Conservation (phyloP, 2,888 invertebrate genomes). For the Phengaris arion region DNA sequence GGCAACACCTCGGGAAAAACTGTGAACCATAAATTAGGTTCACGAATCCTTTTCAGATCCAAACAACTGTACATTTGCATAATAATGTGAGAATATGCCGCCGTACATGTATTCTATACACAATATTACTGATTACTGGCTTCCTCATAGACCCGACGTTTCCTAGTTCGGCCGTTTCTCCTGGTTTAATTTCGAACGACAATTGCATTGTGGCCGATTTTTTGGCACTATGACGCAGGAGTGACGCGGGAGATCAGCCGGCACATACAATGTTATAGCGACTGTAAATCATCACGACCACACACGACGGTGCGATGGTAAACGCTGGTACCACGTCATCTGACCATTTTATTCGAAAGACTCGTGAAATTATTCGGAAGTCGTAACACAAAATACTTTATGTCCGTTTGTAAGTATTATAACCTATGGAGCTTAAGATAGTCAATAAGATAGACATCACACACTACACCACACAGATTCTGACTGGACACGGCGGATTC, state of each 20-base stretch:
- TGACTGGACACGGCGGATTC: too few species aligned
- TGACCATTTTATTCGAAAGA: constrained; percentile 25
- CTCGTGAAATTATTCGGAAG: neutral
- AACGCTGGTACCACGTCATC: constrained; percentile 12
- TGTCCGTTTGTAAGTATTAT: neutral
- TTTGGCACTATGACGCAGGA: constrained; percentile 48
- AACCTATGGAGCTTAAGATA: neutral
- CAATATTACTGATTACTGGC: constrained; percentile 9
- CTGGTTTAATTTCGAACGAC: constrained; percentile 31
- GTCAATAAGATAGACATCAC: too few species aligned
- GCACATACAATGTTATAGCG: constrained; percentile 43
- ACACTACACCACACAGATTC: too few species aligned
- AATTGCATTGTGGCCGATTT: constrained; percentile 42
- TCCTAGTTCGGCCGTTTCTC: constrained; percentile 7
- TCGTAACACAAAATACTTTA: neutral
- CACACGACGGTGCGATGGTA: constrained; percentile 39
- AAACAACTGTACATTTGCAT: constrained; percentile 17
- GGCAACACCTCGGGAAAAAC: constrained; percentile 18
- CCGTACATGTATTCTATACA: neutral
- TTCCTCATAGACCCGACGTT: constrained; percentile 2
- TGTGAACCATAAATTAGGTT: constrained; percentile 20
- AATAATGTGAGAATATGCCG: constrained; percentile 24
- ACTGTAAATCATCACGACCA: constrained; percentile 46
- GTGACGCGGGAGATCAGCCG: constrained; percentile 44
- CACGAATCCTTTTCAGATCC: constrained; percentile 19